Conservation (phyloP, 2,888 invertebrate genomes). For the Lomographa bimaculata region DNA sequence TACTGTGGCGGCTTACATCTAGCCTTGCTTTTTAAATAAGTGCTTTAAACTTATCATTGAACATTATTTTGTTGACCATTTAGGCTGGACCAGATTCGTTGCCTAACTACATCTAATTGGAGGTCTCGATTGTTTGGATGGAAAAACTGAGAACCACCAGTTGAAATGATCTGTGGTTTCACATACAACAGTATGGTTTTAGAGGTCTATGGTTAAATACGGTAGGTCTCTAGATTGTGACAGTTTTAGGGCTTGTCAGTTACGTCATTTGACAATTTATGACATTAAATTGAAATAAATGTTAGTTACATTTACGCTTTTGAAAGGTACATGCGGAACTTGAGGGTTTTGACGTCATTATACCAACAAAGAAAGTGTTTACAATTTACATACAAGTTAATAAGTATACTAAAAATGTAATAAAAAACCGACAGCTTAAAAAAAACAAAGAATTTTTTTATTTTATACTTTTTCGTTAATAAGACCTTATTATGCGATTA, state of each 20-base stretch:
- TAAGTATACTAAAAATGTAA: too few relatives aligned
- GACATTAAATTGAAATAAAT: not conserved
- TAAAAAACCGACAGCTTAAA: too few relatives aligned
- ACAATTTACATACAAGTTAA: too few relatives aligned
- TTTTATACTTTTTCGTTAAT: too few relatives aligned
- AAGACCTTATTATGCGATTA: too few relatives aligned
- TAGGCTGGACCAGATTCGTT: not conserved
- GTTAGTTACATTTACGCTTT: not conserved
- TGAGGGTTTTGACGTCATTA: too few relatives aligned
- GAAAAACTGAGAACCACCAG: slow-evolving; percentile 5
- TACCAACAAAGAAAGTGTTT: too few relatives aligned
- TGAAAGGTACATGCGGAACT: not conserved
- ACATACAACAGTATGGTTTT: not conserved
- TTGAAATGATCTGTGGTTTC: slow-evolving; percentile 10
- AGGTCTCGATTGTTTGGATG: slow-evolving; percentile 19
- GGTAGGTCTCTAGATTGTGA: slow-evolving; percentile 8
- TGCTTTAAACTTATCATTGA: slow-evolving; percentile 35
- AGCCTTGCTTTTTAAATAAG: slow-evolving; percentile 55
- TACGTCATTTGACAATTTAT: slow-evolving; percentile 14
- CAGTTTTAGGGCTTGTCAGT: slow-evolving; percentile 3
- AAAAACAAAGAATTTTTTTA: too few relatives aligned
- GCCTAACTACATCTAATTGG: not conserved
- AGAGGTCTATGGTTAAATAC: slow-evolving; percentile 9
- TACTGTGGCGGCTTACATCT: slow-evolving; percentile 43
- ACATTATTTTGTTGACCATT: slow-evolving; percentile 11